Evolutionary conservation across 2,113 vertebrate species (phyloP).

Genomic region (Ictalurus furcatus): DNA sequence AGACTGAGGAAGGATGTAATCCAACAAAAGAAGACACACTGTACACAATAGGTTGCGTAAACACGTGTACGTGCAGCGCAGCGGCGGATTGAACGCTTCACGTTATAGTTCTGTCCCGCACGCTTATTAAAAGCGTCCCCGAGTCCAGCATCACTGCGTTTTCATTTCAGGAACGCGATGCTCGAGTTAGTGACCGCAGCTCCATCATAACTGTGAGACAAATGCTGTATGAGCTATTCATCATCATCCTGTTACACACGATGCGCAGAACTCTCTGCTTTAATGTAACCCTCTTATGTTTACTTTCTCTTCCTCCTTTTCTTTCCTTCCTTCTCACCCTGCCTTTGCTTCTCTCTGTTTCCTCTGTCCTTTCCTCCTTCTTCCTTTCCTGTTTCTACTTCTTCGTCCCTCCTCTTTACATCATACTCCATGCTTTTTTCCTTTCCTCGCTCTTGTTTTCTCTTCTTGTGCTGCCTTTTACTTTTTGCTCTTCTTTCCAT

Average conservation of each 20-base stretch:
- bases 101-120: neutral
- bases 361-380: neutral
- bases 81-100: no score
- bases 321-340: neutral
- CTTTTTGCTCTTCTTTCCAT: neutral
- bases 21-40: neutral
- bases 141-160: neutral
- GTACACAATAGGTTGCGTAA: neutral
- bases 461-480: neutral
- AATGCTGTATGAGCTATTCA: neutral
- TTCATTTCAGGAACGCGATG: neutral
- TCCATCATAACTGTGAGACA: neutral
- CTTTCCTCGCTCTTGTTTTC: neutral
- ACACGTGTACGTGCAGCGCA: neutral
- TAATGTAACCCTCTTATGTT: neutral
- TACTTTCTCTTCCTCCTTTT: neutral
- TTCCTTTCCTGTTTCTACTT: neutral
- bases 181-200: neutral
- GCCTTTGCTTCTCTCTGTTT: neutral
- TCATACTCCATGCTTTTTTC: neutral
- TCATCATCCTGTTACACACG: neutral
- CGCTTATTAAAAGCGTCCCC: neutral
- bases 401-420: neutral
- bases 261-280: neutral
- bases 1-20: conserved; percentile 25